Base-by-base conservation (phyloP, 35 echinoderm and acorn worm species). In the Holothuria glaberrima region DNA sequence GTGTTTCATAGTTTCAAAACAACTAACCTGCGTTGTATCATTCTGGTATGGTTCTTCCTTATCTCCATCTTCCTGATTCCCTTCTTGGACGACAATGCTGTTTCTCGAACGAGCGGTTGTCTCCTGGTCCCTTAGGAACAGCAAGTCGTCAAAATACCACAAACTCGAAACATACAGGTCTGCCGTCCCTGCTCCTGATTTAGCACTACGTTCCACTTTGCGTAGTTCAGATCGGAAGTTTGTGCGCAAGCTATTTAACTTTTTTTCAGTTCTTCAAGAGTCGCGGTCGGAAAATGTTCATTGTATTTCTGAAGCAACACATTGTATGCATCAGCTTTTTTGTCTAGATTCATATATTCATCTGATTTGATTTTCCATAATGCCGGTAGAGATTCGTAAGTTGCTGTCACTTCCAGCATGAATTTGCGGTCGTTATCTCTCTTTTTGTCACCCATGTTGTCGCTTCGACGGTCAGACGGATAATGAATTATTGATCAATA, bases 401-500 rank as follows among this genome's bases (percentile, higher is more conserved):
- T n/a, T n/a, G n/a, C n/a, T n/a, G n/a, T n/a, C n/a, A n/a, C n/a
- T n/a, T n/a, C n/a, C n/a, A n/a, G n/a, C n/a, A n/a, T n/a, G n/a
- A n/a, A n/a, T n/a, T n/a, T n/a, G n/a, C n/a, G n/a, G n/a, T n/a
- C n/a, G n/a, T n/a, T n/a, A n/a, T 28, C 16, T 17, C 16, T 65
- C 61, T 65, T 65, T 65, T 65, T 65, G 61, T 65, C 61, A 3
- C 61, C 27, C 61, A 65, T 65, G 61, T 65, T 65, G 19, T 65
- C 61, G 61, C 61, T 28, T 65, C 4, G 61, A 28, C 61, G 17
- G 61, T 65, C 61, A 65, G 61, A 65, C 61, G 61, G 61, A 21
- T 65, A 65, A 65, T 65, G 61, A 75, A 75, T 75, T 20, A 75
- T 75, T 75, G 71, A 75, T 75, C 71, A 75, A 75, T 75, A 75